Base-by-base conservation (phyloP, 2,797 vertebrate genomes). In the Synaphobranchus kaupii region DNA sequence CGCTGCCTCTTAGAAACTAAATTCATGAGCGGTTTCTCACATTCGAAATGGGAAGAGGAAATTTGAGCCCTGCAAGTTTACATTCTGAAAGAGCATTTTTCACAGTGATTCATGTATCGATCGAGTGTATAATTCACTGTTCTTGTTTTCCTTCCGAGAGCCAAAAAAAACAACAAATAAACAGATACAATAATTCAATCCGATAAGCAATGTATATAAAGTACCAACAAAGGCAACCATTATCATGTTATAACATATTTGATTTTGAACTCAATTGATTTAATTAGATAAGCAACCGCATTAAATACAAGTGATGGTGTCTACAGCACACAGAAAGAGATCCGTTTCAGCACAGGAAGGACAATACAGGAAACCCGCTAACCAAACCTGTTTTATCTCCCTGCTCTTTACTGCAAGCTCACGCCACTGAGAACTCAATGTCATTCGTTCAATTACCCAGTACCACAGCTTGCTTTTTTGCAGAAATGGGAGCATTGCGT, bases 31-130 rank as follows among this genome's bases (percentile, higher is more conserved):
- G 50, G 83, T 68, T 63, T 44, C 39, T 56, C 52, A 9, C 48
- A 25, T 39, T 86, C 3, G 22, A 78, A 83, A 68, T 31, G 2
- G 39, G 44, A 8, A 83, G n/a, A 63, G 56, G 84, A 44, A 52
- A 58, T 54, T 31, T 44, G n/a, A 54, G 87, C 34, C 71, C 28
- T 50, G 56, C 25, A 4, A 68, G 12, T 83, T 47, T 83, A 68
- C 76, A 85, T 71, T 34, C 80, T n/a, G 58, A 86, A 68, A 50
- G 78, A 50, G 84, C 22, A 12, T 34, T 83, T 66, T 34, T 83
- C 80, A 66, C 86, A 71, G 76, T 8, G 56, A 86, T 8, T 44
- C n/a, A 66, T 84, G 54, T 80, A 88, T 87, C 48, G 86, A 88
- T 88, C 34, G 15, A 71, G 71, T 22, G 47, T 68, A 82, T 88